A percentile compares a stretch with the other conserved stretches of the same genome.
Evolutionary conservation across 2,113 vertebrate species (phyloP).

Genomic region (Scomber japonicus): DNA sequence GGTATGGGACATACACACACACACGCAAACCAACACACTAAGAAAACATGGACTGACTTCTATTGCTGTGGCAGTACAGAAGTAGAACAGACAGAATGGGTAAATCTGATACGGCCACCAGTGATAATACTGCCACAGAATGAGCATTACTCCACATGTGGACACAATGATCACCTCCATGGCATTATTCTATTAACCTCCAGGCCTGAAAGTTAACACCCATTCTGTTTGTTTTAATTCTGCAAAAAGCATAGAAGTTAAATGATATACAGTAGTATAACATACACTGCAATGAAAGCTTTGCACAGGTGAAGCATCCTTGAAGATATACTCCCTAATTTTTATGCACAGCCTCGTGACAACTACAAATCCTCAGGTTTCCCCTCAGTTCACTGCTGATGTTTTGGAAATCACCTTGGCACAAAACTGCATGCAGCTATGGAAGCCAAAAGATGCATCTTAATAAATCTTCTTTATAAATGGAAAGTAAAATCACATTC

Average conservation of each 20-base stretch:
- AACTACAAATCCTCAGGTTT: not conserved
- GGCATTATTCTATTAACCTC: not conserved
- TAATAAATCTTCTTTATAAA: too few relatives aligned
- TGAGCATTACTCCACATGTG: not conserved
- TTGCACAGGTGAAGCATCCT: conserved; percentile 30
- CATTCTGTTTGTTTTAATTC: conserved; percentile 51
- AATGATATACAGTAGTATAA: conserved; percentile 60
- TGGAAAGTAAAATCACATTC: too few relatives aligned
- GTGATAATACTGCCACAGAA: conserved; percentile 15
- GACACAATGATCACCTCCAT: conserved; percentile 3
- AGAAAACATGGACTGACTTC: conserved; percentile 64
- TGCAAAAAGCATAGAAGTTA: conserved; percentile 66
- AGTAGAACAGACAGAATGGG: conserved; percentile 54
- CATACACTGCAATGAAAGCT: conserved; percentile 38
- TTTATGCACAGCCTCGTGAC: not conserved
- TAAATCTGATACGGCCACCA: conserved; percentile 11
- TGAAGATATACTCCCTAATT: conserved; percentile 18
- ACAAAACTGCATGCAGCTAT: too few relatives aligned
- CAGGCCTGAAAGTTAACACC: conserved; percentile 13
- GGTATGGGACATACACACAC: conserved; percentile 61
- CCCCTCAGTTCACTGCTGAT: too few relatives aligned
- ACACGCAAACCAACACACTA: conserved; percentile 57
- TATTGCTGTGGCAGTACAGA: conserved; percentile 56
- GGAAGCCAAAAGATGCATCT: too few relatives aligned
- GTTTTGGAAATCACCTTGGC: too few relatives aligned